Base-by-base conservation (phyloP, 2,797 vertebrate genomes). In the Parauchenoglanis punctatus region DNA sequence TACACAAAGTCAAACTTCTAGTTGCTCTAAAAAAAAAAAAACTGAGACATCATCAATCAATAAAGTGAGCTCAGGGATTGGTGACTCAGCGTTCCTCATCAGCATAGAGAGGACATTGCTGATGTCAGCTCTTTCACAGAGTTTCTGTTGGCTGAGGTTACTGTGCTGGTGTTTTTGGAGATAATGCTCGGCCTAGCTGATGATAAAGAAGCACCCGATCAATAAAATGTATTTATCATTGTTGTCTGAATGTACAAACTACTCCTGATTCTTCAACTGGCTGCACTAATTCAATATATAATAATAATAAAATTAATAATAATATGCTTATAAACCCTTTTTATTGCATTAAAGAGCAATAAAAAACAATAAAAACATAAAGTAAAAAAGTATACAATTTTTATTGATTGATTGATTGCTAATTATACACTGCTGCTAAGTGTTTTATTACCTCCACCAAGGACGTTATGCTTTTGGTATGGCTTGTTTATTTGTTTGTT, bases 41-140 rank as follows among this genome's bases (percentile, higher is more conserved):
- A n/a, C 7, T 52, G 28, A 54, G 40, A 44, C 23, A 46, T 81
- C 58, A 63, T 81, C 56, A 81, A 63, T 87, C 86, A 67, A 86
- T 89, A 81, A 63, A 56, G 72, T 35, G 20, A 86, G 75, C 67
- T 68, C 44, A 70, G 58, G 75, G 61, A 6, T 59, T 46, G 67
- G 72, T 61, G 83, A 87, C 49, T 89, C 83, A 86, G 83, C 83
- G 52, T 73, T 2, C 25, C 18, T 23, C 15, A 61, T 85, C 54
- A 44, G 31, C 4, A 18, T 46, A n/a, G 44, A 54, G 52, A 85
- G 84, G 52, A 86, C 81, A 49, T 65, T 81, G 84, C 59, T 59
- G 28, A 78, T 80, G 49, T 86, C 44, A 76, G 89, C 85, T 76
- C 12, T 81, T 81, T 46, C 7, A 61, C 56, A 61, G 31, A 81